Base-by-base conservation (phyloP, 53 echinoderm and acorn worm genomes). In the Zoroaster sp. region DNA sequence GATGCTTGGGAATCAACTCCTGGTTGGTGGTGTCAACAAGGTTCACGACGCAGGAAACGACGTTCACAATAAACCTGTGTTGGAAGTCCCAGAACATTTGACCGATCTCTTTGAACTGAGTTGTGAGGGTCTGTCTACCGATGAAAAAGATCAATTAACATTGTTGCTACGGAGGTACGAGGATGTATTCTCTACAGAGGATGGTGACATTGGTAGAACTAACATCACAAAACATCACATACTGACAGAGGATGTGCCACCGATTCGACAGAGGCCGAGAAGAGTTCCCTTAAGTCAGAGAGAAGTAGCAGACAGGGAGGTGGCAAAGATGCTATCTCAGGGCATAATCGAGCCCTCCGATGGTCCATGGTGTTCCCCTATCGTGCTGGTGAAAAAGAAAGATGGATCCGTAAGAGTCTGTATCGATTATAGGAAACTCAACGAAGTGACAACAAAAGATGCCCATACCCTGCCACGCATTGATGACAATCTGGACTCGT, bases 401-500 rank as follows among this genome's bases (percentile, higher is more conserved):
- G 78, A 87, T 51, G 74, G 90, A 2, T 83, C 83, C 5, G 39
- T 13, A 15, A 34, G 73, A 39, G 5, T 52, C 35, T 80, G 88
- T 35, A 33, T 74, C 10, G 88, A 92, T n/a, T 88, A 63, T 25
- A 23, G 82, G 43, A 83, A 44, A 51, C 39, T 88, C 25, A 88
- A 82, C 34, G 53, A 43, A 3, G 51, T 76, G 30, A 73, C 83
- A 28, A 15, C 31, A 0, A 73, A 55, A n/a, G 90, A 90, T 47
- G 54, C 71, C 51, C 59, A 31, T 14, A 73, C 66, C n/a, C n/a
- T n/a, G 17, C 76, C 75, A 0, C 71, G 83, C 21, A 88, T 88
- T 36, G 80, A 90, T 41, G n/a, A n/a, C n/a, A 73, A 35, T 44
- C 46, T 93, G 23, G 88, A 82, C 33, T 78, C 90, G 5, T 33